Evolutionary conservation across 2,113 vertebrate genomes (phyloP).

Genomic region (Edolisoma coerulescens): DNA sequence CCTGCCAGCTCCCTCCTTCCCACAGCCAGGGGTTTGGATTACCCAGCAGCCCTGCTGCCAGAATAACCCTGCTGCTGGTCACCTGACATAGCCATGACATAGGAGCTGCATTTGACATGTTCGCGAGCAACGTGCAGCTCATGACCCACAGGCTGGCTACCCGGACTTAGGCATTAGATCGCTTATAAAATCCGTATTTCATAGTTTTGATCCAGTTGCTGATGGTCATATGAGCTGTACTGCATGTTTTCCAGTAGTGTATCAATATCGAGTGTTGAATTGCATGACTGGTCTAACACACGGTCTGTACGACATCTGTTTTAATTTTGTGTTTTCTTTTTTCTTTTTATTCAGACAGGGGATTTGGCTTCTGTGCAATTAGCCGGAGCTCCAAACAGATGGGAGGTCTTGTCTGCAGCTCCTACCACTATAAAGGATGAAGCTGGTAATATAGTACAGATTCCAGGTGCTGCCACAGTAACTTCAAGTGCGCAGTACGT

Average conservation of each 20-base stretch:
- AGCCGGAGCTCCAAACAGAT: conserved; percentile 89
- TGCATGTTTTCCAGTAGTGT: background rate
- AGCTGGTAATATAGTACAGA: conserved; percentile 92
- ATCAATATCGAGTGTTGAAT: background rate
- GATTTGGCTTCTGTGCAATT: conserved; percentile 90
- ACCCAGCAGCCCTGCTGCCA: background rate
- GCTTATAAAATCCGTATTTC: background rate
- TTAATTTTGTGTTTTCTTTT: conserved; percentile 53
- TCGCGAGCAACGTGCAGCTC: background rate
- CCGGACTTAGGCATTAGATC: background rate
- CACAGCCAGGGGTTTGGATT: conserved; percentile 27
- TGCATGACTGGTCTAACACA: background rate
- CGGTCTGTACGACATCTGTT: background rate
- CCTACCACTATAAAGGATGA: conserved; percentile 90
- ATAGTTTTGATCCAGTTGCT: background rate
- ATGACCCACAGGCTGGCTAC: background rate
- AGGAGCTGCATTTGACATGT: conserved; percentile 16
- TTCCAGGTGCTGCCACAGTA: conserved; percentile 89
- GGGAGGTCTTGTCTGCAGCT: conserved; percentile 90
- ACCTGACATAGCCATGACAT: background rate
- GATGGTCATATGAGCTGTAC: background rate
- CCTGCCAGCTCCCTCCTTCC: conserved; percentile 37
- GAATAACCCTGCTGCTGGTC: conserved; percentile 32
- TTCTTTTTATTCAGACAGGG: conserved; percentile 79
- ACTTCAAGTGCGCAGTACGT: conserved; percentile 98